Evolutionary conservation across 2,113 vertebrate genomes (phyloP).

Genomic region (Pluvianellus socialis): DNA sequence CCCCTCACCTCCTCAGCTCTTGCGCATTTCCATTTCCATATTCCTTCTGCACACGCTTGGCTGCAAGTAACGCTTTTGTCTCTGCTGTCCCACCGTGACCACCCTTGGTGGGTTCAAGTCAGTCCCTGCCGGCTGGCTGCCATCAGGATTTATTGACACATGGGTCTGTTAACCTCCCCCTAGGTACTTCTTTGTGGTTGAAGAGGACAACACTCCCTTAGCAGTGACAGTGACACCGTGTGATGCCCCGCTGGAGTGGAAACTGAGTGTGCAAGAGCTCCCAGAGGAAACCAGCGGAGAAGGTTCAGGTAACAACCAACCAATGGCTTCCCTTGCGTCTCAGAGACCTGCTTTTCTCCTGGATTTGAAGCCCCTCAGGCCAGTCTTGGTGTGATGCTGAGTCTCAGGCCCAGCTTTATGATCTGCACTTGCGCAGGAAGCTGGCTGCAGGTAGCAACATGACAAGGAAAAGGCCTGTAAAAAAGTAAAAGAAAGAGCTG

Average conservation of each 20-base stretch:
- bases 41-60: not conserved
- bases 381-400: not conserved
- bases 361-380: not conserved
- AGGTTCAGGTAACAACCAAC: constrained; percentile 83
- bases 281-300: constrained; percentile 92
- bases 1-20: not conserved
- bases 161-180: not conserved
- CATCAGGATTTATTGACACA: not conserved
- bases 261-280: constrained; percentile 92
- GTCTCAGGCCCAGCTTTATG: not conserved
- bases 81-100: not conserved
- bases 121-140: not conserved
- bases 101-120: not conserved
- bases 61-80: not conserved
- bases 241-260: constrained; percentile 96
- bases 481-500: not conserved
- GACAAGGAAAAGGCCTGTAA: not conserved
- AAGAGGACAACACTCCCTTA: constrained; percentile 96
- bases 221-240: constrained; percentile 96
- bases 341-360: not conserved
- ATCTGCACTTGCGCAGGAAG: not conserved
- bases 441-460: not conserved
- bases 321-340: accelerated
- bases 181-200: constrained; percentile 97
- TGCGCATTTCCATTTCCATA: accelerated